Evolutionary conservation across 2,797 vertebrate genomes (phyloP), one percentile per base, ranked within the genome.

Genomic region (Enteromius treurensis): DNA sequence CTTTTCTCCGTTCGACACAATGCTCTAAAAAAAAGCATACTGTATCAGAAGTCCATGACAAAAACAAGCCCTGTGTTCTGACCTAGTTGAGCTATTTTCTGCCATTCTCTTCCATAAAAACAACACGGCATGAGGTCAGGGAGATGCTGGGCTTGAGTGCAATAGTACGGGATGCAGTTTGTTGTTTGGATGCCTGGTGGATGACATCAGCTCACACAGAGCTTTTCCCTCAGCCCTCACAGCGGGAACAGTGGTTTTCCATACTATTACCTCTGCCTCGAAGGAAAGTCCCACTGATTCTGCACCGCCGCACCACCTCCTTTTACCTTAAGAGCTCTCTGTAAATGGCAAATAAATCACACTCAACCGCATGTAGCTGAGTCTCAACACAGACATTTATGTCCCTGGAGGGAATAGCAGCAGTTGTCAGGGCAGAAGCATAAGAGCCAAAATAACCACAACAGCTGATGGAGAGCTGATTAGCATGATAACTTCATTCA

Each of bases 161-260:
- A 79, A 86, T 86, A 86, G 84, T 86, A 87, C 40, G 79, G 80
- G 86, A 88, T 87, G 82, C 78, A 89, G 85, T 88, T 86, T 88
- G 82, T 89, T 86, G 86, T 90, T 86, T 88, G 87, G 82, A 90
- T 87, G 84, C 83, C 85, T 88, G 81, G 55, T 84, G 80, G 49
- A 86, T 90, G 87, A 90, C 87, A 88, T 89, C 86, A 88, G 70
- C 78, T 81, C 73, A 79, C 71, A 82, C 85, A 87, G 70, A 85
- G 78, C 82, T 76, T 86, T 86, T 77, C 83, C 86, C 84, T 74
- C 85, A 74, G 86, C 68, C 80, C 86, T 80, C 85, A 62, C 76
- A 85, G 75, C 64, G 10, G 64, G 81, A 77, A 74, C 65, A 86
- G 80, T 77, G 75, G 81, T 86, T 88, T 87, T 87, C 86, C 84